Conservation (phyloP, 2,113 vertebrate species). For the Trogon melanurus region DNA sequence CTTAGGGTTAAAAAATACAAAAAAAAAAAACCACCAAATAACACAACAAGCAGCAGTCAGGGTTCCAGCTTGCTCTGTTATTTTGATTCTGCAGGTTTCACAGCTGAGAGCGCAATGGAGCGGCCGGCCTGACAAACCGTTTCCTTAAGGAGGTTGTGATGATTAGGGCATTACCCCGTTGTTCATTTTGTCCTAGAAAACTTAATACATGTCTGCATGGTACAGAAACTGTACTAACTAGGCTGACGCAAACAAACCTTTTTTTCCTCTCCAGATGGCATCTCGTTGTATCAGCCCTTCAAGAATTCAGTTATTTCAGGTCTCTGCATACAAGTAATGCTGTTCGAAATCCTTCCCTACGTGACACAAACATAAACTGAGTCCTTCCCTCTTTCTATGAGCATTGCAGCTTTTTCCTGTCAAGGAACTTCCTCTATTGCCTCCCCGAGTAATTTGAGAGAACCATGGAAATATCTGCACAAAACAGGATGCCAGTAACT, state of each 20-base stretch:
- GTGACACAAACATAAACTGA: background rate
- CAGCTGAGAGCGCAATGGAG: background rate
- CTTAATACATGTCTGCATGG: rapidly evolving
- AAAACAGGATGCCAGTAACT: background rate
- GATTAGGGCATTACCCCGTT: rapidly evolving
- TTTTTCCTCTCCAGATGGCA: background rate
- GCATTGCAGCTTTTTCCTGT: background rate
- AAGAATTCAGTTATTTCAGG: background rate
- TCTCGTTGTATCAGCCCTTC: background rate
- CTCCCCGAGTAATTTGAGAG: background rate
- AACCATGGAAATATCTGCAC: background rate
- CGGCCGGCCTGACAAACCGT: background rate
- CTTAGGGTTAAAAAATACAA: too few relatives aligned
- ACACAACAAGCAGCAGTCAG: rapidly evolving
- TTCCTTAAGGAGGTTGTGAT: rapidly evolving
- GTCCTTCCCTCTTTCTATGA: background rate
- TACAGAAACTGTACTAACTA: rapidly evolving
- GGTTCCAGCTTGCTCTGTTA: background rate
- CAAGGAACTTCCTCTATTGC: background rate
- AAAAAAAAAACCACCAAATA: too few relatives aligned
- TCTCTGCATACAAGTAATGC: background rate
- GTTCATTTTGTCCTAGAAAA: background rate
- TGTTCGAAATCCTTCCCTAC: too few relatives aligned
- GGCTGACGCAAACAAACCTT: background rate
- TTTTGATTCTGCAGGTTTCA: background rate